phyloP scores from a whole-genome alignment of 92 coral and sea anemone genomes.

The Galaxea fascicularis region DNA sequence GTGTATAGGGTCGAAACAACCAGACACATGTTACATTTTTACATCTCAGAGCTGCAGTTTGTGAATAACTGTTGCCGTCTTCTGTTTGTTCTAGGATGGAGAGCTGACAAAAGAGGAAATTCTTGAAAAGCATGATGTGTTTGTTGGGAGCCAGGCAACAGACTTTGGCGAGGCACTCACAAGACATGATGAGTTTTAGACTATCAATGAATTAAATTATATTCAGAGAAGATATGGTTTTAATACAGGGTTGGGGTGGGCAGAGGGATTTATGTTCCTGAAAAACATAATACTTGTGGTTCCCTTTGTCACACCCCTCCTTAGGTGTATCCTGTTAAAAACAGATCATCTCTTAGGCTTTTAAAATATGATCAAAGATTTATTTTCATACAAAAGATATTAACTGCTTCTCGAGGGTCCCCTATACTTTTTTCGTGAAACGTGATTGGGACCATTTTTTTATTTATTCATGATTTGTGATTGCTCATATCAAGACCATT shows the following conservation, averaged over 20 bases:
- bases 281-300: background rate
- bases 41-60: no score
- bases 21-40: no score
- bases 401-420: no score
- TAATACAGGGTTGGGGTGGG: background rate
- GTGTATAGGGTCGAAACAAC: no score
- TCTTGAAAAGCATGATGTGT: conserved; percentile 85
- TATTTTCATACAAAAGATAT: conserved; percentile 10
- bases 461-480: no score
- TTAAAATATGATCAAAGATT: conserved; percentile 11
- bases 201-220: conserved; percentile 10
- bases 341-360: background rate
- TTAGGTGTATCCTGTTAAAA: no score
- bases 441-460: no score
- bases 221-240: background rate
- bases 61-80: no score
- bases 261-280: background rate
- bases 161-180: conserved; percentile 99
- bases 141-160: conserved; percentile 99
- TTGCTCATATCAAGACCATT: no score
- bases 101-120: conserved; percentile 90
- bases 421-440: no score
- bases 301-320: no score
- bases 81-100: conserved; percentile 71
- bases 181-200: conserved; percentile 94